phyloP scores from a whole-genome alignment of 2,888 invertebrate species.

The Conops quadrifasciatus region DNA sequence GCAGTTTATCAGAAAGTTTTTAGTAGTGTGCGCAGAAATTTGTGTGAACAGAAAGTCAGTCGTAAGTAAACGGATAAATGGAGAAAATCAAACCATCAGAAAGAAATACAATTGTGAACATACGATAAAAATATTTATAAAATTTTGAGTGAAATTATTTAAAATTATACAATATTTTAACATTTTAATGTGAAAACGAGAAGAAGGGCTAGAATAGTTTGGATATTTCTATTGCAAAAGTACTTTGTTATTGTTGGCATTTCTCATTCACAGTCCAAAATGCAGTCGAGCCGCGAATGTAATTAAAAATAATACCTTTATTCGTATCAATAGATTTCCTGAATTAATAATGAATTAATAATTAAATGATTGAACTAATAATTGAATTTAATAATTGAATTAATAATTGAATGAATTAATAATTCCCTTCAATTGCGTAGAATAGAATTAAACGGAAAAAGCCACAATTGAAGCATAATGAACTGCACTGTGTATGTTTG shows the following conservation, averaged over 20 bases:
- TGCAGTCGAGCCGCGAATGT: neutral
- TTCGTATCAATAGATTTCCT: no score
- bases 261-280: neutral
- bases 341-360: no score
- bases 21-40: constrained; percentile 20
- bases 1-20: constrained; percentile 32
- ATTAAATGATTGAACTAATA: no score
- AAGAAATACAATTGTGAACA: neutral
- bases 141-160: neutral
- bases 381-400: no score
- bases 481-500: no score
- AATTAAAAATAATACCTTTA: neutral
- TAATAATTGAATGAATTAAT: no score
- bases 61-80: constrained; percentile 32
- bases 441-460: no score
- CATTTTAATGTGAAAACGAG: no score
- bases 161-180: neutral
- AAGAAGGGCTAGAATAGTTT: no score
- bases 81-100: neutral
- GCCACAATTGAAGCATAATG: no score
- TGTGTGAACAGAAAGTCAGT: constrained; percentile 18
- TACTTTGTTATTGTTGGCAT: neutral
- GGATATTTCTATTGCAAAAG: no score
- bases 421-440: no score
- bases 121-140: neutral